These are phyloP conservation scores for Scelioninae gen. 1 DNA, from an alignment of 2,888 invertebrate species.

Conservation along the genomic window DNA sequence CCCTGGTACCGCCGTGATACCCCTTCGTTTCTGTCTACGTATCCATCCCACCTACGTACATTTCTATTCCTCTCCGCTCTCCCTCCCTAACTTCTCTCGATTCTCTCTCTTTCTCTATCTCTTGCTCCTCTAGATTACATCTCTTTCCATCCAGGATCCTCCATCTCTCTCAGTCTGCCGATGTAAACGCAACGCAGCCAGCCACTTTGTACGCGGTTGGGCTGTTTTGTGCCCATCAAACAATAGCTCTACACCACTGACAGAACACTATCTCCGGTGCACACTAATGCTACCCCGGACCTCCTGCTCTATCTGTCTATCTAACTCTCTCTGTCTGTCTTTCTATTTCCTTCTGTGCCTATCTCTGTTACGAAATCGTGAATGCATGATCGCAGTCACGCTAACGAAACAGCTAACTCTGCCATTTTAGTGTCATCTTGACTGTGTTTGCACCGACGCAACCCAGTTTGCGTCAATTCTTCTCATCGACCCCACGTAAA, in stretches of 20 bases:
- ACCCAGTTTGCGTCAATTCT: constrained; percentile 50
- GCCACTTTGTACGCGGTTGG: constrained; percentile 83
- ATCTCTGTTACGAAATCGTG: not conserved
- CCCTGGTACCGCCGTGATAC: constrained; percentile 79
- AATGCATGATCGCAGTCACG: constrained; percentile 29
- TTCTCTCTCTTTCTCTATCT: not conserved
- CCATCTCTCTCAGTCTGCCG: constrained; percentile 64
- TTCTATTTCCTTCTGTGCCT: not conserved
- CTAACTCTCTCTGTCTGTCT: not conserved
- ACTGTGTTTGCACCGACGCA: constrained; percentile 50
- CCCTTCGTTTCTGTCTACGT: constrained; percentile 69
- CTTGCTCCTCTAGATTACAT: constrained; percentile 8
- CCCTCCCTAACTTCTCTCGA: constrained; percentile 40
- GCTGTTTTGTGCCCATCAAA: constrained; percentile 83
- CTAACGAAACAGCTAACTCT: constrained; percentile 62
- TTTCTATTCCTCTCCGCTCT: constrained; percentile 65
- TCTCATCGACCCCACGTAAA: constrained; percentile 38
- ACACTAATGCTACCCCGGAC: constrained; percentile 52
- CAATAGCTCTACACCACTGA: constrained; percentile 81
- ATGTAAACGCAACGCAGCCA: constrained; percentile 78
- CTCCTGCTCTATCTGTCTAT: not conserved
- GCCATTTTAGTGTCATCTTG: constrained; percentile 68
- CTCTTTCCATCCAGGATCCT: not conserved
- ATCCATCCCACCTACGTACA: constrained; percentile 63
- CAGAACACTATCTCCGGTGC: constrained; percentile 69